A percentile compares a stretch with the other conserved stretches of the same genome.
phyloP scores from a whole-genome alignment of 2,797 vertebrate species.

The Lepilemur septentrionalis region DNA sequence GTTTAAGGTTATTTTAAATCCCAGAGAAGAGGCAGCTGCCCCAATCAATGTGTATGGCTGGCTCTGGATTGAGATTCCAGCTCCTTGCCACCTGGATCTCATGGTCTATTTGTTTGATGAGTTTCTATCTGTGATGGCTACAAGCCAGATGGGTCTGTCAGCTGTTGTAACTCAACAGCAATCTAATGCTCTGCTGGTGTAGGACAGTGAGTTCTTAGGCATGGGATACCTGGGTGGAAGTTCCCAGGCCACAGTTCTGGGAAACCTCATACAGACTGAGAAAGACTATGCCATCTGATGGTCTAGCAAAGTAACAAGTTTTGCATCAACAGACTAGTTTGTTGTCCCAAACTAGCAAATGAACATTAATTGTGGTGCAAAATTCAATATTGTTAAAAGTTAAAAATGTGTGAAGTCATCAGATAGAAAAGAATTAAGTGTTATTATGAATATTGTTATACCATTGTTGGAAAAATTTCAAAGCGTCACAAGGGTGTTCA shows the following conservation, averaged over 20 bases:
- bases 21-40: not conserved
- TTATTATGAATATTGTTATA: slow-evolving; percentile 37
- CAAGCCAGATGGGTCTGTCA: not conserved
- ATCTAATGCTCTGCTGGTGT: not conserved
- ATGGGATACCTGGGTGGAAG: not conserved
- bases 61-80: not conserved
- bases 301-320: not conserved
- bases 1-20: not conserved
- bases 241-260: not conserved
- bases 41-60: not conserved
- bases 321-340: not conserved
- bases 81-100: not conserved
- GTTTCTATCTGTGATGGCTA: not conserved
- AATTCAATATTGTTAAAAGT: not conserved
- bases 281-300: not conserved
- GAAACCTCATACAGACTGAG: not conserved
- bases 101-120: not conserved
- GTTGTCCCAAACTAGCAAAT: not conserved
- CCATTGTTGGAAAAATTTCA: slow-evolving; percentile 26
- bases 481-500: not conserved
- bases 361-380: not conserved
- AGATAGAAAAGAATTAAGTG: slow-evolving; percentile 54
- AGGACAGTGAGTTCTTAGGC: not conserved
- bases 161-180: not conserved
- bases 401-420: not conserved